Base-by-base conservation (phyloP, 1,140 invertebrate species). In the Prorops nasuta region DNA sequence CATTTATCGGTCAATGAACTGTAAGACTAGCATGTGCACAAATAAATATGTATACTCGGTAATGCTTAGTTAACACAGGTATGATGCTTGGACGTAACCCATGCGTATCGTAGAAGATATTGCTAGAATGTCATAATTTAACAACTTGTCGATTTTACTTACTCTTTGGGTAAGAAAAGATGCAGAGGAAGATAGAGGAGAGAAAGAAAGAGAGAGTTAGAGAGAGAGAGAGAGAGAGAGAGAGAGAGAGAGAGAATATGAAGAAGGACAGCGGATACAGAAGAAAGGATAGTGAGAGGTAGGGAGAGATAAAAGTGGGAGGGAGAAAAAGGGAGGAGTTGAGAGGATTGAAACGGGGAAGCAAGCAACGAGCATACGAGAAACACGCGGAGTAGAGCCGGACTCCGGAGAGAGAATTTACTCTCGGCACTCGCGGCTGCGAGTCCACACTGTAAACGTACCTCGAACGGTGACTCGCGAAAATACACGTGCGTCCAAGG, bases 111-210 rank as follows among this genome's bases (percentile, higher is more conserved):
- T n/a, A n/a, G n/a, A n/a, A n/a, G n/a, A n/a, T n/a, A n/a, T n/a
- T n/a, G n/a, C n/a, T n/a, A n/a, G n/a, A n/a, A n/a, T n/a, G n/a
- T n/a, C n/a, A n/a, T n/a, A n/a, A n/a, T n/a, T n/a, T n/a, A n/a
- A n/a, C n/a, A n/a, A n/a, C n/a, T n/a, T n/a, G 68, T 66, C 64
- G 67, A 62, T 67, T 73, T 74, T 73, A 76, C 71, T 76, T 76
- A 76, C 72, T 69, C 72, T 73, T 73, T 73, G 76, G 73, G 74
- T 77, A 74, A 72, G 62, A 63, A 52, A 57, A 57, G 49, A 49
- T 54, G 57, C 56, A 49, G 56, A 55, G 55, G 37, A 46, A 21
- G 37, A 28, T 16, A 31, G 43, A 41, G 36, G 34, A 40, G 45
- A 49, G 20, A 41, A 31, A 9, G 45, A 18, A 35, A n/a, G 22